Base-by-base conservation (phyloP, 1,140 invertebrate genomes). In the Rhynchophorus ferrugineus region DNA sequence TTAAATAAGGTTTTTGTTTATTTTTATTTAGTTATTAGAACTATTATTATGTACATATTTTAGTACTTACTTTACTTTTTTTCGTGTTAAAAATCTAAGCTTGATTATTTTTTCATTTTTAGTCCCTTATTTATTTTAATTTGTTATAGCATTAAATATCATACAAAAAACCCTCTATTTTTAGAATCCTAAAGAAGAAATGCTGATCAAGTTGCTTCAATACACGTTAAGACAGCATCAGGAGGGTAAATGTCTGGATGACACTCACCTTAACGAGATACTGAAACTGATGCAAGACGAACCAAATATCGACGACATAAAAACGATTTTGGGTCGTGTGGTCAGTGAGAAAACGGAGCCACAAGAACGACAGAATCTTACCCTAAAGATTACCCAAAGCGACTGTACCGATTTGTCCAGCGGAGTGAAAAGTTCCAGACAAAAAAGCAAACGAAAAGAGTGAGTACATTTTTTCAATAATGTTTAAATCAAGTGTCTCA, bases 301-400 rank as follows among this genome's bases (percentile, higher is more conserved):
- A 33, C 13, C 42, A 6, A 54, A 48, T 19, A 16, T 14, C 5
- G 41, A 43, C 8, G 34, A 36, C 16, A 20, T 42, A 8, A 44
- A 49, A 16, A 42, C 45, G 29, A 22, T 54, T 7, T 11, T 48
- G 2, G 38, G 21, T 9, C 16, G 14, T 7, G n/a, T 54, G n/a
- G 8, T 7, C n/a, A 21, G 5, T 13, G 11, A 45, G 29, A 41
- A 2, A 6, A 33, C 42, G 11, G 20, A 29, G 9, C 29, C 21
- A 13, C 5, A 17, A 18, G 21, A 52, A 5, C 35, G 33, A 7
- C 52, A 47, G 16, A 19, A 44, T 14, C 33, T 54, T 1, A 54
- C 44, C 22, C 48, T 48, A 21, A 21, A 48, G 21, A 45, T 54
- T 36, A 45, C 48, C 9, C 43, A 53, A 41, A 53, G 50, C 14